Evolutionary conservation across 2,888 invertebrate species (phyloP).

Genomic region (Tenthredo mesomela): DNA sequence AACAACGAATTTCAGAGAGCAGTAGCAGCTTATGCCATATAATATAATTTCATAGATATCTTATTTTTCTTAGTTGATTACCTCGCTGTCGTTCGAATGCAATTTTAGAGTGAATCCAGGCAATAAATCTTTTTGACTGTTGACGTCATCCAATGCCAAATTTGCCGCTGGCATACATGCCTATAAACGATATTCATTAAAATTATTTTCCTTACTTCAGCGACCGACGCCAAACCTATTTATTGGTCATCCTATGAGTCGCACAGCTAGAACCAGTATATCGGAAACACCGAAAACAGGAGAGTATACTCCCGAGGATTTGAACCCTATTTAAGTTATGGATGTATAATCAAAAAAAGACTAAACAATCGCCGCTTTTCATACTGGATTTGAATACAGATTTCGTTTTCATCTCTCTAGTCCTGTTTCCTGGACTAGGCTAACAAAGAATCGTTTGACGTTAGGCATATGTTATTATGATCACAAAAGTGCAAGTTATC

Average conservation of each 20-base stretch:
- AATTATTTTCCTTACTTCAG: not conserved
- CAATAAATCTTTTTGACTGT: constrained; percentile 91
- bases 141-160: constrained; percentile 98
- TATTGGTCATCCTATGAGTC: not conserved
- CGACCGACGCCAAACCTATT: not conserved
- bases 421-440: not conserved
- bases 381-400: not conserved
- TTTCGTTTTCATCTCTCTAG: not conserved
- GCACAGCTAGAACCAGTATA: not conserved
- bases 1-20: constrained; percentile 68
- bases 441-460: not conserved
- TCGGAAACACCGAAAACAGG: not conserved
- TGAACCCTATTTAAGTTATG: not conserved
- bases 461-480: not conserved
- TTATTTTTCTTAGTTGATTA: constrained; percentile 77
- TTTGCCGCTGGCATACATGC: constrained; percentile 99
- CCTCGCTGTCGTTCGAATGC: constrained; percentile 98
- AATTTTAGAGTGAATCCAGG: constrained; percentile 94
- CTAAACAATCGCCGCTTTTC: not conserved
- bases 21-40: not conserved
- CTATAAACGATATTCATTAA: constrained; percentile 69
- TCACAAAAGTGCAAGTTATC: not conserved
- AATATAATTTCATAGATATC: not conserved
- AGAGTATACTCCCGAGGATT: not conserved
- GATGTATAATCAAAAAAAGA: not conserved